A percentile compares a stretch with the other conserved stretches of the same genome.
Evolutionary conservation across 2,888 invertebrate species (phyloP).

Genomic region (Dolomedes plantarius): DNA sequence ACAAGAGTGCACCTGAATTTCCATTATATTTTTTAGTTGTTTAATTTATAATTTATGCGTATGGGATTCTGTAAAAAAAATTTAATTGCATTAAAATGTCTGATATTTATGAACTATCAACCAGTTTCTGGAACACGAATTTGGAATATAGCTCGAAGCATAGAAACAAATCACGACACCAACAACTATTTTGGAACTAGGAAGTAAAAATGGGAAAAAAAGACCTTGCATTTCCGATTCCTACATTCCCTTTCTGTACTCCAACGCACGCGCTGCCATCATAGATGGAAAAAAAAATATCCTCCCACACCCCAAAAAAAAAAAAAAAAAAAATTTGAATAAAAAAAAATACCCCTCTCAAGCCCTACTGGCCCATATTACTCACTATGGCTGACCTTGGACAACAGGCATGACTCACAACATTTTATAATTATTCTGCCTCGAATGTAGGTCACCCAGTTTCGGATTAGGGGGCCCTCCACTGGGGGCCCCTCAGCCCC

Average conservation of each 20-base stretch:
- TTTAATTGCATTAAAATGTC: no score
- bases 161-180: no score
- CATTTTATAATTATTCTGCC: slow-evolving; percentile 58
- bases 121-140: no score
- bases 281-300: not conserved
- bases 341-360: slow-evolving; percentile 17
- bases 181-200: not conserved
- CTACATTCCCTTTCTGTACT: not conserved
- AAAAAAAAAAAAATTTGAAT: slow-evolving; percentile 12
- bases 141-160: no score
- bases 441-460: slow-evolving; percentile 61
- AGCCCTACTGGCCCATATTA: slow-evolving; percentile 69
- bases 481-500: slow-evolving; percentile 34
- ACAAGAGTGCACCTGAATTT: no score
- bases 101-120: no score
- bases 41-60: no score
- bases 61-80: no score
- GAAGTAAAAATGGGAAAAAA: slow-evolving; percentile 5
- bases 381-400: slow-evolving; percentile 63
- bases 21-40: no score
- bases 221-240: not conserved
- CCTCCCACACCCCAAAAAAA: slow-evolving; percentile 27
- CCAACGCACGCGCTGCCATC: slow-evolving; percentile 18
- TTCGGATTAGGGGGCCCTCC: slow-evolving; percentile 60
- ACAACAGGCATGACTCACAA: slow-evolving; percentile 28